A percentile compares a stretch with the other conserved stretches of the same genome.
These are phyloP conservation scores for Agrochola macilenta DNA, from an alignment of 2,888 invertebrate genomes.

Conservation along the genomic window DNA sequence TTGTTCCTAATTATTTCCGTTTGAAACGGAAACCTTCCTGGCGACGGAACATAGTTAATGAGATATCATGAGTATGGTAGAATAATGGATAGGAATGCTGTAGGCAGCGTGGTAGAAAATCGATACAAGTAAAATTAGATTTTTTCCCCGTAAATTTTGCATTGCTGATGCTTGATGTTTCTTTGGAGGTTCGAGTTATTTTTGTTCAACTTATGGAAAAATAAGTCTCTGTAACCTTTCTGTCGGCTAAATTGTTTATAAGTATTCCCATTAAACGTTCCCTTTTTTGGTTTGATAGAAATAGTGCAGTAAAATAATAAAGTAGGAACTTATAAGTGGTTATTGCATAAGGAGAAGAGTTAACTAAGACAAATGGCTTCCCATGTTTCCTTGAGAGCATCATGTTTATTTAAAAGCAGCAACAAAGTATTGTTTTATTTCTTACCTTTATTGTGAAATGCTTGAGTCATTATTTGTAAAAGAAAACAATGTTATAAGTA, in stretches of 20 bases:
- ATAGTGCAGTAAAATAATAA: not conserved
- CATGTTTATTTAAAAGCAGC: conserved; percentile 34
- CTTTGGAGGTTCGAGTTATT: too few species aligned
- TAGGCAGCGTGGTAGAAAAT: not conserved
- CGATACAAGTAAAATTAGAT: not conserved
- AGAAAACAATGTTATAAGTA: not conserved
- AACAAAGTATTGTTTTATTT: conserved; percentile 8
- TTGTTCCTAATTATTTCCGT: conserved; percentile 59
- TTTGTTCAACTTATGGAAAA: not conserved
- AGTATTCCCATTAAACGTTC: not conserved
- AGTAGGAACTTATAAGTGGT: not conserved
- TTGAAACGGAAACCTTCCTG: conserved; percentile 46
- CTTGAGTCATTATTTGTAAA: not conserved
- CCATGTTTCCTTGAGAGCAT: conserved; percentile 3
- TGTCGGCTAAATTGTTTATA: not conserved
- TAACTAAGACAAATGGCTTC: conserved; percentile 29
- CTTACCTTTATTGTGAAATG: not conserved
- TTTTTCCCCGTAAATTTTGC: not conserved
- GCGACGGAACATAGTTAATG: conserved; percentile 48
- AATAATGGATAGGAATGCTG: conserved; percentile 2
- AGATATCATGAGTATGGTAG: conserved; percentile 34
- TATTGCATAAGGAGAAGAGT: conserved; percentile 10
- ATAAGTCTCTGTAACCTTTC: not conserved
- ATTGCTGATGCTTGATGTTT: not conserved
- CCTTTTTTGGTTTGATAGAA: not conserved